Conservation (phyloP, 2,888 invertebrate species). For the Athripsodes cinereus region DNA sequence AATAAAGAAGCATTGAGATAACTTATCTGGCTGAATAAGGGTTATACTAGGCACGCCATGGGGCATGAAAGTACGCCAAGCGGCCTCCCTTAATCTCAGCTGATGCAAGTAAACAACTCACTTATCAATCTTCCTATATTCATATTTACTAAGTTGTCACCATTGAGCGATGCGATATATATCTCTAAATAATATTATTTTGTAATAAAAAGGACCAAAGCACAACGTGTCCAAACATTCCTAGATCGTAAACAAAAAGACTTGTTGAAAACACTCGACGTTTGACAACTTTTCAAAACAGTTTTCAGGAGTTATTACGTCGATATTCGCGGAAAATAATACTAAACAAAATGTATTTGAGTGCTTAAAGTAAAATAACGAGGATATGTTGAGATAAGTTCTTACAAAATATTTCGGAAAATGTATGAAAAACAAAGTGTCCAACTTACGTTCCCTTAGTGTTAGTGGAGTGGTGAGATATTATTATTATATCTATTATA, state of each 20-base stretch:
- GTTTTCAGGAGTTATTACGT: constrained; percentile 14
- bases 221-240: constrained; percentile 4
- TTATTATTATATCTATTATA: too few species aligned
- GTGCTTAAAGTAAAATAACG: not conserved
- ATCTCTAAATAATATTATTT: constrained; percentile 3
- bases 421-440: constrained; percentile 40
- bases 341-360: constrained; percentile 2
- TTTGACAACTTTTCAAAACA: constrained; percentile 19
- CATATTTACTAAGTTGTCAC: too few species aligned
- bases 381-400: constrained; percentile 6
- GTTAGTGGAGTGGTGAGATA: not conserved
- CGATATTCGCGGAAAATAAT: constrained; percentile 6
- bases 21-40: not conserved
- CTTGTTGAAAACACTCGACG: constrained; percentile 19
- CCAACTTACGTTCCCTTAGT: constrained; percentile 22
- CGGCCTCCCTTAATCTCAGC: not conserved
- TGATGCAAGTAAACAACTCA: not conserved
- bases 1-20: not conserved
- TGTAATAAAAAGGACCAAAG: too few species aligned
- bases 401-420: constrained; percentile 36
- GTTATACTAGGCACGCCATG: not conserved
- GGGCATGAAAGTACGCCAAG: not conserved
- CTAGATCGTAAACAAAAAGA: constrained; percentile 21
- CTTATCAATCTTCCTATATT: too few species aligned
- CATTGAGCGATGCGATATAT: not conserved